Percentiles rank a stretch among this genome's conserved stretches.
Conservation (phyloP, 2,888 invertebrate genomes). For the Apotomis turbidana region DNA sequence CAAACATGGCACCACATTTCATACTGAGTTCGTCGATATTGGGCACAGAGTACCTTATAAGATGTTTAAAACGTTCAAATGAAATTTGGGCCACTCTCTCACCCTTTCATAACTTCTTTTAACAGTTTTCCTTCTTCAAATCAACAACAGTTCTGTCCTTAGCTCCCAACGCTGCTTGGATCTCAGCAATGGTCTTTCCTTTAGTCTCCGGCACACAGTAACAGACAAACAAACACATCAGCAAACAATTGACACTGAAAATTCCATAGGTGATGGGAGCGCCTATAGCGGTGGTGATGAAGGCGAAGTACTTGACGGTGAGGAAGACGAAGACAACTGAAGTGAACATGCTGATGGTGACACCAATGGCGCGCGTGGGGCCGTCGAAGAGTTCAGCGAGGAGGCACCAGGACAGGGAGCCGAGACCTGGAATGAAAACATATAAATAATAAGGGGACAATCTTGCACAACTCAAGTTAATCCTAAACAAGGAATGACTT, state of each 20-base stretch:
- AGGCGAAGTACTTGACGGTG: conserved; percentile 45
- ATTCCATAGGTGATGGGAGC: conserved; percentile 46
- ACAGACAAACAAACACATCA: conserved; percentile 42
- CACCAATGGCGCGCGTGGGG: conserved; percentile 44
- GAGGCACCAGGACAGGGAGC: conserved; percentile 62
- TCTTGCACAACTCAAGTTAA: no score
- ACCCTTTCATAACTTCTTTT: background rate
- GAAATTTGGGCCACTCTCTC: background rate
- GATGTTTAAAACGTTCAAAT: background rate
- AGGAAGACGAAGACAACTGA: conserved; percentile 42
- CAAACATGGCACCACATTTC: no score
- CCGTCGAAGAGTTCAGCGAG: conserved; percentile 58
- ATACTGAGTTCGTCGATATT: no score
- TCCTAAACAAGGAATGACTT: no score
- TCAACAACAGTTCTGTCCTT: conserved; percentile 1
- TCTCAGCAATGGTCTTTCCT: conserved; percentile 46
- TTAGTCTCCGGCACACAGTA: conserved; percentile 48
- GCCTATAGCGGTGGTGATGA: conserved; percentile 42
- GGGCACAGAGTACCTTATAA: no score
- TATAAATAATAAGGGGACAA: no score
- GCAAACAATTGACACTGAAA: conserved; percentile 42
- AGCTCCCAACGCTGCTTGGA: conserved; percentile 45
- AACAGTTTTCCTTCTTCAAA: background rate
- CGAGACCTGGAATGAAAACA: conserved; percentile 56
- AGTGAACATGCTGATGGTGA: conserved; percentile 34